These are phyloP conservation scores for Phylloscopus collybita DNA, from an alignment of 2,797 vertebrate genomes.

Conservation along the genomic window DNA sequence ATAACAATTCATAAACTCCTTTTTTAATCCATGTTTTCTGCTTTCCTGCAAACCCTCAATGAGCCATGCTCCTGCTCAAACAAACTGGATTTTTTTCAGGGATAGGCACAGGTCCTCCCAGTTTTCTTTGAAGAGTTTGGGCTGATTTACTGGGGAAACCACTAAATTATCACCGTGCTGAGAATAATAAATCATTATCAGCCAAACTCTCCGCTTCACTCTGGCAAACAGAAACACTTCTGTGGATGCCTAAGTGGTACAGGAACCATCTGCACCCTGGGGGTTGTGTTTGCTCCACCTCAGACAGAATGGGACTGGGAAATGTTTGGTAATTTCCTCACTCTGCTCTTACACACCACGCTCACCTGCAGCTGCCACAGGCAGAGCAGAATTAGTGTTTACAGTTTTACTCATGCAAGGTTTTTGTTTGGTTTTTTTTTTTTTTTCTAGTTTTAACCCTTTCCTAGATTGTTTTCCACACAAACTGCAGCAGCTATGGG, in stretches of 20 bases:
- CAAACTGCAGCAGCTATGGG: not conserved
- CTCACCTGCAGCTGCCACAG: not conserved
- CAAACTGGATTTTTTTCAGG: not conserved
- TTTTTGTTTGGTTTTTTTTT: not conserved
- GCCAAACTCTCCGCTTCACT: not conserved
- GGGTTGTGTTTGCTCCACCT: not conserved
- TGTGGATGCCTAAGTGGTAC: not conserved
- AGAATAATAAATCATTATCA: conserved; percentile 4
- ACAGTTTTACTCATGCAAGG: not conserved
- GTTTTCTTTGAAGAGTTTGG: not conserved
- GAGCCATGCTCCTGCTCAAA: not conserved
- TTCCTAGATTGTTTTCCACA: not conserved
- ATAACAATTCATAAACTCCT: not conserved
- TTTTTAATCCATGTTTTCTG: not conserved
- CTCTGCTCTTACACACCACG: not conserved
- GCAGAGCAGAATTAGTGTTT: not conserved
- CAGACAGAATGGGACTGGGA: conserved; percentile 8
- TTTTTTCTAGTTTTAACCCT: not conserved
- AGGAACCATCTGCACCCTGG: conserved; percentile 53
- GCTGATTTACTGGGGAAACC: conserved; percentile 8
- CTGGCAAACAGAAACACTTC: conserved; percentile 48
- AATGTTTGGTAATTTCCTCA: conserved; percentile 47
- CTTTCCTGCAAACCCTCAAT: not conserved
- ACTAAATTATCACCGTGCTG: not conserved
- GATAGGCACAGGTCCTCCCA: not conserved